phyloP scores from a whole-genome alignment of 2,797 vertebrate species.

The Mionectes olivaceus region DNA sequence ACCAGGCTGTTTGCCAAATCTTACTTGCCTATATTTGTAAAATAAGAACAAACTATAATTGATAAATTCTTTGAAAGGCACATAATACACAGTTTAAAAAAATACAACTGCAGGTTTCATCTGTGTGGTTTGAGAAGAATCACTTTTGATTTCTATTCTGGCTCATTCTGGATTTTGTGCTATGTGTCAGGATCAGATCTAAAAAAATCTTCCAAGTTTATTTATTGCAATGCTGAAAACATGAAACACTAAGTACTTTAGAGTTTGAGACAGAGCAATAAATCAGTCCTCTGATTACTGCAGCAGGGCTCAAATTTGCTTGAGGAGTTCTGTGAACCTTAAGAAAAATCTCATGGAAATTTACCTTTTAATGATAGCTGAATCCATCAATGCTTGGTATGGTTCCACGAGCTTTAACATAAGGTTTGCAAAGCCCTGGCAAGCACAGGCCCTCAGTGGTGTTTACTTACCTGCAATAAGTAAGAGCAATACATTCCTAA shows the following conservation, averaged over 20 bases:
- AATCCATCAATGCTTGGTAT: not conserved
- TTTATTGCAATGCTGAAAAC: not conserved
- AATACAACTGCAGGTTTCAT: constrained; percentile 7
- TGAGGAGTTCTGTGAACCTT: not conserved
- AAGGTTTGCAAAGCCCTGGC: not conserved
- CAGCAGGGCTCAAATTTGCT: not conserved
- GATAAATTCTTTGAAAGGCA: not conserved
- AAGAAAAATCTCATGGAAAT: constrained; percentile 43
- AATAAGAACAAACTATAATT: not conserved
- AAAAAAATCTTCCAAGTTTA: not conserved
- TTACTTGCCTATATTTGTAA: constrained; percentile 14
- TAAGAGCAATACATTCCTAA: not conserved
- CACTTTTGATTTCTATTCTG: not conserved
- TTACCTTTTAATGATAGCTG: not conserved
- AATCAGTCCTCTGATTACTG: not conserved
- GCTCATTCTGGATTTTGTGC: not conserved
- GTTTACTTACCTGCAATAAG: not conserved
- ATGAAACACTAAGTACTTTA: not conserved
- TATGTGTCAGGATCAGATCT: not conserved
- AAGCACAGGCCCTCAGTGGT: not conserved
- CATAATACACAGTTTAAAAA: not conserved
- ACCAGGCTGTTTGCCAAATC: not conserved
- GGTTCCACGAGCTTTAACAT: not conserved
- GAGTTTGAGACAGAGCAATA: not conserved
- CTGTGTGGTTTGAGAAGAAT: not conserved